These are phyloP conservation scores for Crocodylus rhombifer DNA, from an alignment of 2,797 vertebrate species.

Conservation along the genomic window DNA sequence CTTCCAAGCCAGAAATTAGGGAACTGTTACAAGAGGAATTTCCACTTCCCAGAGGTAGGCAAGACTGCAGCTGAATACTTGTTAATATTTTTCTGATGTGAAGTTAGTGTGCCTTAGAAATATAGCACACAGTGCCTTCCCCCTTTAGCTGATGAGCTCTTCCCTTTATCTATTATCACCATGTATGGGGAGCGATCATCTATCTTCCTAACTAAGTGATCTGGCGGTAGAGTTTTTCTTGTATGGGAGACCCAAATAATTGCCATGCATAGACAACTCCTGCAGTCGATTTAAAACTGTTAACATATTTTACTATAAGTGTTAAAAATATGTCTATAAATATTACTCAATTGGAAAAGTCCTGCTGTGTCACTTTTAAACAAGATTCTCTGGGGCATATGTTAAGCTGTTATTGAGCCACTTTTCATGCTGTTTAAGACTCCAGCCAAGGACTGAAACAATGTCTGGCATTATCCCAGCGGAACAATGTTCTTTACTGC, in stretches of 20 bases:
- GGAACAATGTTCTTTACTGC: not conserved
- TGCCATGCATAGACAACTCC: not conserved
- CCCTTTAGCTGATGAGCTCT: not conserved
- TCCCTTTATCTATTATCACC: not conserved
- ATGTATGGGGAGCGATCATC: not conserved
- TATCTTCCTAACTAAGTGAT: not conserved
- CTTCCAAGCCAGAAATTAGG: conserved; percentile 21
- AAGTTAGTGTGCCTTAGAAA: not conserved
- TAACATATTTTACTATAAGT: not conserved
- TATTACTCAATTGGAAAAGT: not conserved
- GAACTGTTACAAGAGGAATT: not conserved
- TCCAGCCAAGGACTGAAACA: not conserved
- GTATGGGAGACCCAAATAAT: not conserved
- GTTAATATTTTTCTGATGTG: conserved; percentile 4
- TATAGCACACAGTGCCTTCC: not conserved
- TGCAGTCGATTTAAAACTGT: not conserved
- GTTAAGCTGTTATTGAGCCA: not conserved
- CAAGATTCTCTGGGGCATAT: not conserved
- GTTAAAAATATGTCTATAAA: not conserved
- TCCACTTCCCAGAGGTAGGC: not conserved
- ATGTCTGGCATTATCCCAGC: not conserved
- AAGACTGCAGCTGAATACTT: not conserved
- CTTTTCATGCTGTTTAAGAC: not conserved
- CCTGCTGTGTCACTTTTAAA: not conserved
- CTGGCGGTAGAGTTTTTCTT: not conserved